Base-by-base conservation (phyloP, 1,140 invertebrate species). In the Bombyx mandarina region DNA sequence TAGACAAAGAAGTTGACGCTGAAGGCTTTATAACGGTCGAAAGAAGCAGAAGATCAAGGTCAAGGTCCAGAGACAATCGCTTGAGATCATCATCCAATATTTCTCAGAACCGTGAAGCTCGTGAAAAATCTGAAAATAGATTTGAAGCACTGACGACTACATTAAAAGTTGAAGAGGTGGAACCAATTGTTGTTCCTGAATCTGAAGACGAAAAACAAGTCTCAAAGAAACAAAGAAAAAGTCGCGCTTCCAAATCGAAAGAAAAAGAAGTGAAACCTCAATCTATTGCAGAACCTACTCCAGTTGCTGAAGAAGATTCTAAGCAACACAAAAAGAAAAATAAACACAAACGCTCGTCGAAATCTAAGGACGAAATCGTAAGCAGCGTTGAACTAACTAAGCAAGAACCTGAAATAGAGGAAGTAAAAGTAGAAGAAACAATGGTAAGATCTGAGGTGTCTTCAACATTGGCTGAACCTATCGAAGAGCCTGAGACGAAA, bases 1-100 rank as follows among this genome's bases (percentile, higher is more conserved):
- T 65, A 57, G 73, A 74, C 56, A 10, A 69, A 44, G 61, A 71
- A 69, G 61, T 83, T 2, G 86, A 88, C 73, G 66, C 75, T 45
- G 85, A 88, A 65, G 85, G 85, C 26, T 88, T 88, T 66, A 86
- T 88, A 54, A 77, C 71, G 26, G 85, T 86, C 57, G 77, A 82
- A 48, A 79, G 85, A 74, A 76, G 66, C 63, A 75, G 82, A 67
- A 69, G 86, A 60, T 88, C 85, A 26, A 72, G 86, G 57, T 87
- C 86, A 47, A 69, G 84, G 51, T 88, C 86, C 42, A 81, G 79
- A 66, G 79, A 86, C 57, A 67, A 62, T 60, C 58, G 65, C 7
- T 80, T 74, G n/a, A 57, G 62, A 43, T 77, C 76, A 46, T 49
- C 55, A 35, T 66, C 73, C 8, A 75, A 72, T 64, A 43, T 61